phyloP scores from a whole-genome alignment of 2,797 vertebrate genomes.

The Carcharodon carcharias region DNA sequence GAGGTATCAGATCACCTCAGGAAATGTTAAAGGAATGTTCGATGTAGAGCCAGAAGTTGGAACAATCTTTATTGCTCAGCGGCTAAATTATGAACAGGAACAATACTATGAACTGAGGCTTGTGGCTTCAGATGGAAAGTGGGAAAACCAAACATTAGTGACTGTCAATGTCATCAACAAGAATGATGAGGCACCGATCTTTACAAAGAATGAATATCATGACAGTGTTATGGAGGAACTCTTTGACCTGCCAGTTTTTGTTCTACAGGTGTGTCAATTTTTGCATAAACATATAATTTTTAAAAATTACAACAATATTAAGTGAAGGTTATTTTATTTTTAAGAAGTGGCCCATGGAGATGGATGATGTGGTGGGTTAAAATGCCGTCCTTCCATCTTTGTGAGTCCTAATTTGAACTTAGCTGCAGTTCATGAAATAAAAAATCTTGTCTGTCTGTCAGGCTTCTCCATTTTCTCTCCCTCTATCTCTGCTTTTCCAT shows the following conservation, averaged over 20 bases:
- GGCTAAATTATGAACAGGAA: constrained; percentile 75
- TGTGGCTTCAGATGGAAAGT: constrained; percentile 82
- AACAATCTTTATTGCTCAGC: constrained; percentile 69
- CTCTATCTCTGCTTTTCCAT: background rate
- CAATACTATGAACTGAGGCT: constrained; percentile 66
- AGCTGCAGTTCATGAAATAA: background rate
- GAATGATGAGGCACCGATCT: constrained; percentile 79
- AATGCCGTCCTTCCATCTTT: background rate
- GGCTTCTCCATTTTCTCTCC: background rate
- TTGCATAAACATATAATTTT: background rate
- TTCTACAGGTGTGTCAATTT: constrained; percentile 67
- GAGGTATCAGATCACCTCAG: constrained; percentile 78
- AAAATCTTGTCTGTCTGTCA: background rate
- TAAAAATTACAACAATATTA: background rate
- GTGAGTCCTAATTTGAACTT: background rate
- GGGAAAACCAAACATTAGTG: constrained; percentile 78
- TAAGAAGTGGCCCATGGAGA: background rate
- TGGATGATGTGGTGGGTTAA: background rate
- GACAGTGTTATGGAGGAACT: constrained; percentile 68
- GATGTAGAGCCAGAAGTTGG: constrained; percentile 78
- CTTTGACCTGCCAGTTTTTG: constrained; percentile 62
- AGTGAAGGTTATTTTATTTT: background rate
- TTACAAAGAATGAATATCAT: constrained; percentile 70
- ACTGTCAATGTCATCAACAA: constrained; percentile 68
- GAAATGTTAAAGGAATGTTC: constrained; percentile 72